Base-by-base conservation (phyloP, 1,140 invertebrate genomes). In the Megathymus violae region DNA sequence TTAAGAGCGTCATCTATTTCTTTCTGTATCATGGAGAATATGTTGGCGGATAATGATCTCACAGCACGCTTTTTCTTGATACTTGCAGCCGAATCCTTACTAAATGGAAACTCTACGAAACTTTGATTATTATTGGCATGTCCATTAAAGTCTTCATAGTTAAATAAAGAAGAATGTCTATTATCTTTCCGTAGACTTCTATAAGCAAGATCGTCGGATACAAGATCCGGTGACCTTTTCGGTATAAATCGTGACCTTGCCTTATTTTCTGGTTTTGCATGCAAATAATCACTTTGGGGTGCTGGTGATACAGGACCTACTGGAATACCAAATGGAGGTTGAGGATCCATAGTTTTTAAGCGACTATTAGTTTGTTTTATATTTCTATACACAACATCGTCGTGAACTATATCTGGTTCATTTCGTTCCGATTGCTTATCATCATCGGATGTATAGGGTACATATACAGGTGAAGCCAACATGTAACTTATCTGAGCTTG, bases 321-420 rank as follows among this genome's bases (percentile, higher is more conserved):
- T 0, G 97, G 97, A 74, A 98, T 97, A 10, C 97, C 97, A 84
- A 98, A 98, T 0, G 96, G 96, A 16, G 96, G 97, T 78, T 97
- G 97, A 4, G 95, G 96, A 58, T 97, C 96, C 0, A 93, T 70
- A 0, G 96, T 93, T 77, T 94, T 95, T 16, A 95, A 87, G 10
- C 93, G 93, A 78, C 94, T 94, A 71, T 96, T 97, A 0, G 95
- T 94, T 76, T 95, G 93, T 74, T 94, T 94, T 50, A 97, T 94
- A 69, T 94, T 96, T 65, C 97, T 92, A 80, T 95, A 97, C 3
- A 96, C 94, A 0, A 97, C 94, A 86, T 98, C 97, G 81, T 98
- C 97, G 7, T 94, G 89, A 3, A 96, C 94, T 3, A 97, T 92
- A 90, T 98, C 96, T 2, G 96, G 96, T 80, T 97, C 95, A 51